Conservation (phyloP, 2,888 invertebrate genomes). For the Drosophila sordidula region DNA sequence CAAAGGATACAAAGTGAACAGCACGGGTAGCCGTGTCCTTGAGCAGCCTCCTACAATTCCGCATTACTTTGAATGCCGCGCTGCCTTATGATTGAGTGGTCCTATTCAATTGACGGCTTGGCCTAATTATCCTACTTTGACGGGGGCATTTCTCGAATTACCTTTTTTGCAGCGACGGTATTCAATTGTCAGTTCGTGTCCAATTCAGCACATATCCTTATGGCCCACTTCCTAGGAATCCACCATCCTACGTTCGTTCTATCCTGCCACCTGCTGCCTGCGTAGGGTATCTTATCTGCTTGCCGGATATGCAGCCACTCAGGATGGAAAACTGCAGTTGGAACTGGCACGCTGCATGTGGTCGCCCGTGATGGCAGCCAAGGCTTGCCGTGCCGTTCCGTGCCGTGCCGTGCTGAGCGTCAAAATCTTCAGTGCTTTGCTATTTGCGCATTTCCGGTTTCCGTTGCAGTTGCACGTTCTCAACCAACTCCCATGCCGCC, state of each 20-base stretch:
- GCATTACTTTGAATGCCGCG: background rate
- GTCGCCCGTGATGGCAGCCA: constrained; percentile 36
- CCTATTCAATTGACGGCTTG: constrained; percentile 8
- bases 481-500: constrained; percentile 52
- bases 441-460: constrained; percentile 83
- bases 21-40: background rate
- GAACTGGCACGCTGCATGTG: constrained; percentile 58
- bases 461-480: constrained; percentile 72
- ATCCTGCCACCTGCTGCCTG: constrained; percentile 19
- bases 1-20: constrained; percentile 1
- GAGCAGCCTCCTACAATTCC: background rate
- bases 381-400: constrained; percentile 23
- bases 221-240: background rate
- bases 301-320: constrained; percentile 60
- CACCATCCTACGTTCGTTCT: background rate
- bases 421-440: constrained; percentile 74
- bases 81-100: constrained; percentile 6
- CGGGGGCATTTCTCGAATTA: background rate
- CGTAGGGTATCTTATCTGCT: constrained; percentile 47
- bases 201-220: background rate
- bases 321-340: constrained; percentile 16
- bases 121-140: constrained; percentile 6
- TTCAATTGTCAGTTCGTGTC: constrained; percentile 5
- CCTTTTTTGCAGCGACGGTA: background rate
- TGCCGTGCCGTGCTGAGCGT: constrained; percentile 49